phyloP scores from a whole-genome alignment of 1,140 invertebrate species.

The Aphaenogaster floridana region DNA sequence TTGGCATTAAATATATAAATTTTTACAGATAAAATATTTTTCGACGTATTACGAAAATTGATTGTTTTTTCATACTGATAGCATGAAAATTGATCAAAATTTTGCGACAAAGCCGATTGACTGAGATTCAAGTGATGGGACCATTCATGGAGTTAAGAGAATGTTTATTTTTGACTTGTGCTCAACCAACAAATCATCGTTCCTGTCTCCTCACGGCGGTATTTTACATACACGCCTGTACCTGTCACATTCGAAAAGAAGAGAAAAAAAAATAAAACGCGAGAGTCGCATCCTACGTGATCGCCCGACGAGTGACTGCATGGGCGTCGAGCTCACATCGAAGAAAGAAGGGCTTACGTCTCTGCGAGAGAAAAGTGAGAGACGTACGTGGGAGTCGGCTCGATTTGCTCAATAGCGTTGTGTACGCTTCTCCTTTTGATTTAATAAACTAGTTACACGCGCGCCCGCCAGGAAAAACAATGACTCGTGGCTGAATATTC shows the following conservation, averaged over 20 bases:
- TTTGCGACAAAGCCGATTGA: background rate
- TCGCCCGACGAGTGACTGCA: conserved; percentile 34
- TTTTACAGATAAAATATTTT: background rate
- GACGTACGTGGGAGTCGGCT: conserved; percentile 59
- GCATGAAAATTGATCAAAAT: conserved; percentile 1
- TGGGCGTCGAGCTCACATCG: conserved; percentile 62
- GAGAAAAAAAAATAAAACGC: conserved; percentile 45
- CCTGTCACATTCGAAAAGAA: conserved; percentile 31
- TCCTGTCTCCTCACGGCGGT: conserved; percentile 12
- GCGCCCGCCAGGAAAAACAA: conserved; percentile 10
- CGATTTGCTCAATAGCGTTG: conserved; percentile 22
- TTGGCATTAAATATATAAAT: background rate
- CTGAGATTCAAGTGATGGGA: background rate
- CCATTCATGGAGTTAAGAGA: background rate
- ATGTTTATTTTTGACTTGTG: background rate
- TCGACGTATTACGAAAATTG: background rate
- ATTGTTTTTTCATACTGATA: background rate
- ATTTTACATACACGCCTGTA: conserved; percentile 58
- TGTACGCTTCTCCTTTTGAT: conserved; percentile 31
- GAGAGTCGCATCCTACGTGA: conserved; percentile 67
- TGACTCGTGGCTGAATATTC: background rate
- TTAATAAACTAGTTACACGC: conserved; percentile 29
- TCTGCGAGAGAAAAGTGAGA: conserved; percentile 48
- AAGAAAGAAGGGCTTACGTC: conserved; percentile 35
- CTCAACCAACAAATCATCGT: conserved; percentile 47